Evolutionary conservation across 2,797 vertebrate genomes (phyloP), one percentile per base, ranked within the genome.

Genomic region (Gouania willdenowi): DNA sequence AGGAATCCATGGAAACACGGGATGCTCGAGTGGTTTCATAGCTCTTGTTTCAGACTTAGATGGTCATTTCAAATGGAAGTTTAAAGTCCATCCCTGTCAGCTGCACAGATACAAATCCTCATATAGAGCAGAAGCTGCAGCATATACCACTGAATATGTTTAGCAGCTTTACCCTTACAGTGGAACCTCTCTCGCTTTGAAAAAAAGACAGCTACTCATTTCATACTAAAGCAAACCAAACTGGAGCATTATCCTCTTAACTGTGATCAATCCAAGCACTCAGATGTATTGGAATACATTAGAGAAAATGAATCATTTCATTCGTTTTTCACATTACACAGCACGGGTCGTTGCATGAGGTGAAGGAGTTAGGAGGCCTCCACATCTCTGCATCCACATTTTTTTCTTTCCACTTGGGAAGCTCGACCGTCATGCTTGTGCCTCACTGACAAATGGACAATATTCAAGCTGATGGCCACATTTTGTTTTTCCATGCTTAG

Each of bases 401-500:
- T 40, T 18, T 17, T 25, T 12, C 30, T 17, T 45, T 64, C 45
- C 49, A 41, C 34, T 43, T 25, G 28, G 32, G 26, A 33, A 46
- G 45, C 14, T 4, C n/a, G 38, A 29, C 25, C 22, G 57, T 72
- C 72, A 69, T 26, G 47, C 70, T 50, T 9, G 15, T 39, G 68
- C 53, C 71, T 66, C 45, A n/a, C 62, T 72, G 73, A 76, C 61
- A 73, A 70, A 76, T 72, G 58, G 51, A 58, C 70, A 59, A 55
- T 58, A 43, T 27, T n/a, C 36, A 51, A 32, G 33, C 13, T 41
- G 65, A 49, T 56, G 66, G 74, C 62, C 13, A 26, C 25, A 67
- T 63, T 65, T 63, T 54, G 45, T 55, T 57, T 43, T 45, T 23
- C 11, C 3, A 1, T 2, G 5, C 20, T 26, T 39, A 35, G 41